Conservation (phyloP, 2,113 vertebrate genomes). For the Montifringilla adamsi region DNA sequence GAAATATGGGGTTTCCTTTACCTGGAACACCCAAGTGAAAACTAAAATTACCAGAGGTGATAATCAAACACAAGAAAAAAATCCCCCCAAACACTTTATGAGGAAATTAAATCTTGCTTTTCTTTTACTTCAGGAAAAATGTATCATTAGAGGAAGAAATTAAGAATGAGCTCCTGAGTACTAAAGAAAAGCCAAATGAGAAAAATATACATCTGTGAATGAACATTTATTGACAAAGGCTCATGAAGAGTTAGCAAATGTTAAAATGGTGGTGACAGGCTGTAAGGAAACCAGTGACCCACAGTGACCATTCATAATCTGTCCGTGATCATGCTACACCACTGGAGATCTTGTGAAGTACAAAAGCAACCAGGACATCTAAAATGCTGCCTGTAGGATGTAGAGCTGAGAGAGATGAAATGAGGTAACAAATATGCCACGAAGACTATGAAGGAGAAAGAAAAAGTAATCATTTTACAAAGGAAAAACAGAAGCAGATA, state of each 20-base stretch:
- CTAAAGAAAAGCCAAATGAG: not conserved
- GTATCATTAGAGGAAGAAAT: not conserved
- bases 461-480: not conserved
- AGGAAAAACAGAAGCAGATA: not conserved
- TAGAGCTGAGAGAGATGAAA: not conserved
- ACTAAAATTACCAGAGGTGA: not conserved
- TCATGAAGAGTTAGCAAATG: not conserved
- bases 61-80: not conserved
- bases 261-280: not conserved
- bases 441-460: not conserved
- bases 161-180: not conserved
- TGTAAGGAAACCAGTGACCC: not conserved
- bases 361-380: not conserved
- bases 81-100: not conserved
- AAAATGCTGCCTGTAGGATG: not conserved
- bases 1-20: constrained; percentile 92
- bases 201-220: not conserved
- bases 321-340: not conserved
- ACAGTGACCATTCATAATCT: not conserved
- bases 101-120: not conserved
- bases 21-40: constrained; percentile 65
- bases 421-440: not conserved
- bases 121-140: not conserved
- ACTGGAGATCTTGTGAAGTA: not conserved
- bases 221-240: not conserved